These are phyloP conservation scores for Asteroscopus sphinx DNA, from an alignment of 2,888 invertebrate genomes.

Conservation along the genomic window DNA sequence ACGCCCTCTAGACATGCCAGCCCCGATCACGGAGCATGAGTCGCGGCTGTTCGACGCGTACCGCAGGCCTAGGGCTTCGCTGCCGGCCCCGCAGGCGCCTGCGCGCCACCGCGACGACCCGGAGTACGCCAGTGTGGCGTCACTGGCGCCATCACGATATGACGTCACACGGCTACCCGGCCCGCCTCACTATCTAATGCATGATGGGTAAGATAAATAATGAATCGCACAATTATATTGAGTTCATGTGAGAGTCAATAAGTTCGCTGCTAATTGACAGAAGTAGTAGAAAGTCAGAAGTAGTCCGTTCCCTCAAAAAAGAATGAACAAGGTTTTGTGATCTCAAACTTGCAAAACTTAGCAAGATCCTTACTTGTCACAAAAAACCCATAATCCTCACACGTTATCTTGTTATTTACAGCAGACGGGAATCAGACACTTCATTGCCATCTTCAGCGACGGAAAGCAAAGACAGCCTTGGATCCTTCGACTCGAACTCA, in stretches of 20 bases:
- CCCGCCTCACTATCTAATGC: slow-evolving; percentile 80
- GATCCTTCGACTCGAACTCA: slow-evolving; percentile 92
- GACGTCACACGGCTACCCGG: slow-evolving; percentile 73
- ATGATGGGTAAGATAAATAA: slow-evolving; percentile 85
- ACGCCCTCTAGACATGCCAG: slow-evolving; percentile 87
- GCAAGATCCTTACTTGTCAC: too few species aligned
- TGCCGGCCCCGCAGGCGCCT: slow-evolving; percentile 80
- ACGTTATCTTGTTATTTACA: slow-evolving; percentile 58
- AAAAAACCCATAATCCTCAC: slow-evolving; percentile 3
- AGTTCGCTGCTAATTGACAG: neutral
- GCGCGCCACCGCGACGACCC: slow-evolving; percentile 79
- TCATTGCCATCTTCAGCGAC: slow-evolving; percentile 91
- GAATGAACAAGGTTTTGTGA: too few species aligned
- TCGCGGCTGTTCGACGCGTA: slow-evolving; percentile 88
- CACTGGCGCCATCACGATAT: slow-evolving; percentile 78
- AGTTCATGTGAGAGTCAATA: neutral
- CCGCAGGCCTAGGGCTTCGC: slow-evolving; percentile 79
- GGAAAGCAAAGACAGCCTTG: slow-evolving; percentile 92
- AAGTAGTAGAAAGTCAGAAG: too few species aligned
- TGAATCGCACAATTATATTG: too few species aligned
- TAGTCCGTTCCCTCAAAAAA: too few species aligned
- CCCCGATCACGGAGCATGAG: slow-evolving; percentile 85
- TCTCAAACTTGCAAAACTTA: too few species aligned
- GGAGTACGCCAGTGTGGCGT: slow-evolving; percentile 85
- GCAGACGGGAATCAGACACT: slow-evolving; percentile 90